Evolutionary conservation across 2,797 vertebrate species (phyloP).

Genomic region (Psittacula derbiana): DNA sequence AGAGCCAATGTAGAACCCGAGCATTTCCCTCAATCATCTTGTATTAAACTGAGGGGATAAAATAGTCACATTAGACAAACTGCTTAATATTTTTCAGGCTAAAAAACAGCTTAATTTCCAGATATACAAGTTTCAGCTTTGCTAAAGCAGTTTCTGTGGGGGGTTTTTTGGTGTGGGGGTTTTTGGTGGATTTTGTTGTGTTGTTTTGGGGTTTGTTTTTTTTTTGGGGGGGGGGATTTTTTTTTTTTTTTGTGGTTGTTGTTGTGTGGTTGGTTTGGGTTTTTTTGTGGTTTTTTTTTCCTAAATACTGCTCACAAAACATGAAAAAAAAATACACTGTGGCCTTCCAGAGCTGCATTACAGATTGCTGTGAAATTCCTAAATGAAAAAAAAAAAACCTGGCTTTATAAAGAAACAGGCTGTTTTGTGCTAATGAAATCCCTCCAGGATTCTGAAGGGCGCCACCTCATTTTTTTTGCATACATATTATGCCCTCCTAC

Average conservation of each 20-base stretch:
- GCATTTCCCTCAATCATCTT: not conserved
- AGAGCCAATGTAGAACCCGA: not conserved
- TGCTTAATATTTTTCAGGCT: not conserved
- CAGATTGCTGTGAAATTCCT: slow-evolving; percentile 25
- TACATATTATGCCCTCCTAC: slow-evolving; percentile 14
- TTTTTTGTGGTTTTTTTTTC: not conserved
- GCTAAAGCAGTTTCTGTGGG: not conserved
- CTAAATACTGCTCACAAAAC: not conserved
- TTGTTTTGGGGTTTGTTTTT: not conserved
- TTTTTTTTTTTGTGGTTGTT: not conserved
- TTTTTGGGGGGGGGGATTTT: not conserved
- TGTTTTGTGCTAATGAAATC: slow-evolving; percentile 8
- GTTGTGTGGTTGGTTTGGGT: no score
- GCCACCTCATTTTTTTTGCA: slow-evolving; percentile 29
- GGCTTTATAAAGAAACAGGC: not conserved
- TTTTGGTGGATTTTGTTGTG: not conserved
- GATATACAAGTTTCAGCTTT: not conserved
- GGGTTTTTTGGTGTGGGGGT: not conserved
- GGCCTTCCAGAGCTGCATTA: not conserved
- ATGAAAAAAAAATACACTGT: not conserved
- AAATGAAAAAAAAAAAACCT: not conserved
- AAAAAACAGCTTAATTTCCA: not conserved
- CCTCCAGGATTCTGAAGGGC: slow-evolving; percentile 25
- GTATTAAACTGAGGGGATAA: not conserved
- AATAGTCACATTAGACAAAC: not conserved